phyloP scores from a whole-genome alignment of 2,113 vertebrate genomes.

The Chamaetylas fuelleborni region DNA sequence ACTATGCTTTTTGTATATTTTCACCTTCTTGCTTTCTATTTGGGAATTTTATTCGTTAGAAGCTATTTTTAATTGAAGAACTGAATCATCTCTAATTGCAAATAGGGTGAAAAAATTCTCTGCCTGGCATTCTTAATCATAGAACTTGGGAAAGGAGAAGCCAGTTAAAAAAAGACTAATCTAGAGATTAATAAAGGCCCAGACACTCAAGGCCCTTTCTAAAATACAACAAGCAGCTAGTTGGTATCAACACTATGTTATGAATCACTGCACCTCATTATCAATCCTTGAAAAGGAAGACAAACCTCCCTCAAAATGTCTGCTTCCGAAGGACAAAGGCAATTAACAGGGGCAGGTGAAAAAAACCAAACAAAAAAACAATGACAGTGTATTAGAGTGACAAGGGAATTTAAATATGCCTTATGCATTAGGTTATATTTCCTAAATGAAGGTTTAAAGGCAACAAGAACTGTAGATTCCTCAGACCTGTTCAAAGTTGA shows the following conservation, averaged over 20 bases:
- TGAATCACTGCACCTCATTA: background rate
- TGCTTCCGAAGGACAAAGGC: slow-evolving; percentile 4
- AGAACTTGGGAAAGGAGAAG: background rate
- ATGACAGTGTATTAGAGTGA: background rate
- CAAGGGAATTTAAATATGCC: slow-evolving; percentile 7
- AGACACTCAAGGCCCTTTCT: background rate
- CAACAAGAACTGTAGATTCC: background rate
- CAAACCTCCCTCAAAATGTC: background rate
- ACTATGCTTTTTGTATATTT: background rate
- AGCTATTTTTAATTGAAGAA: background rate
- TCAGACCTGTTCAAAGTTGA: background rate
- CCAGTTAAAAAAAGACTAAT: background rate
- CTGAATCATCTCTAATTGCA: background rate
- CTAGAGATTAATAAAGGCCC: background rate
- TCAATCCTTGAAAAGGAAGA: background rate
- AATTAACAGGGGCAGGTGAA: background rate
- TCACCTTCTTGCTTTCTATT: background rate
- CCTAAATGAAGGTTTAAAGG: background rate
- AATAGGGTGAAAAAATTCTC: background rate
- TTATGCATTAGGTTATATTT: background rate
- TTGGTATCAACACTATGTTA: background rate
- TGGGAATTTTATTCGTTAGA: background rate
- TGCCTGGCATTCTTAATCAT: background rate
- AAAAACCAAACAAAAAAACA: background rate
- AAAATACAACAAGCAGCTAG: background rate